Percentiles rank a stretch among this genome's conserved stretches.
Evolutionary conservation across 2,888 invertebrate species (phyloP).

Genomic region (Iselma pallidipennis): DNA sequence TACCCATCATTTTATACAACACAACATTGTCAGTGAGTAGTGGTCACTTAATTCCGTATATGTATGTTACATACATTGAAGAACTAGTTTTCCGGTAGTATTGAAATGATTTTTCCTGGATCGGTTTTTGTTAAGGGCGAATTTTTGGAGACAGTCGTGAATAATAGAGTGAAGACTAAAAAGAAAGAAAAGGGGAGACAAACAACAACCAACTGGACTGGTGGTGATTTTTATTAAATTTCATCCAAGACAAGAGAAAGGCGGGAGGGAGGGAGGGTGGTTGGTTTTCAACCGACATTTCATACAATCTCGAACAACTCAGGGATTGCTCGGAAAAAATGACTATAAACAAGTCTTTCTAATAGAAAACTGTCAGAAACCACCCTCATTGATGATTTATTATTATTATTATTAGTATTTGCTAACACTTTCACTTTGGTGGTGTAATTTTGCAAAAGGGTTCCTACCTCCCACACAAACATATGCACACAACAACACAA

Average conservation of each 20-base stretch:
- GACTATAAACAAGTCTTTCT: too few species aligned
- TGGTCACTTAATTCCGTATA: constrained; percentile 35
- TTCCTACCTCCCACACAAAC: too few species aligned
- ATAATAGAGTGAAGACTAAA: neutral
- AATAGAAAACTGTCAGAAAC: neutral
- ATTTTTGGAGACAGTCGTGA: constrained; percentile 35
- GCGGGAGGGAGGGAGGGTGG: neutral
- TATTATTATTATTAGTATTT: neutral
- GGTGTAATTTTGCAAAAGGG: neutral
- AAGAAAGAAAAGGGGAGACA: neutral
- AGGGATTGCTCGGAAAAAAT: too few species aligned
- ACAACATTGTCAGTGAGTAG: too few species aligned
- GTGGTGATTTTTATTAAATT: constrained; percentile 23
- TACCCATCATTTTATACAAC: constrained; percentile 3
- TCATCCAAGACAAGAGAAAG: neutral
- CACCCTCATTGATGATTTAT: neutral
- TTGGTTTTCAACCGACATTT: neutral
- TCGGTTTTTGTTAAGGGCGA: constrained; percentile 30
- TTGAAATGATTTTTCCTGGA: constrained; percentile 42
- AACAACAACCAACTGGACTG: constrained; percentile 6
- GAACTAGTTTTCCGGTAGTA: constrained; percentile 41
- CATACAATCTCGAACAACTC: neutral
- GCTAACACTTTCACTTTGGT: neutral
- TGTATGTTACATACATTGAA: too few species aligned
- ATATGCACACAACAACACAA: too few species aligned